A percentile compares a stretch with the other conserved stretches of the same genome.
phyloP scores from a whole-genome alignment of 1,140 invertebrate genomes.

The Bombus difficillimus region DNA sequence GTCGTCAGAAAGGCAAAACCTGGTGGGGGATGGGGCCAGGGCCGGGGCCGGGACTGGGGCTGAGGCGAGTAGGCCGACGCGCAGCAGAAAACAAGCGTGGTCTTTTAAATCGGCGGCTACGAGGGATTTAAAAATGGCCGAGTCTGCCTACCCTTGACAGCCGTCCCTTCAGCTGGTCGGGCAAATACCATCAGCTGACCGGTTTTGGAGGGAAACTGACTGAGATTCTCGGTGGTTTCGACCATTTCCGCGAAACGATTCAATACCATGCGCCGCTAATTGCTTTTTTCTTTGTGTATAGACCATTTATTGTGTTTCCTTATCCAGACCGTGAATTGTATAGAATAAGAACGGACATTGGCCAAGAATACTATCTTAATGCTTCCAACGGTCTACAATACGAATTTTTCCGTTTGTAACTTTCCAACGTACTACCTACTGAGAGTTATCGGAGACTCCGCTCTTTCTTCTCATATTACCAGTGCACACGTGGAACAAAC shows the following conservation, averaged over 20 bases:
- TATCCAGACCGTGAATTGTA: not conserved
- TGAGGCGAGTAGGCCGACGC: constrained; percentile 19
- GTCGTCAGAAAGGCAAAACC: not conserved
- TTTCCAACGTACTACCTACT: not conserved
- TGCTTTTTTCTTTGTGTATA: not conserved
- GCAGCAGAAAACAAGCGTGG: constrained; percentile 37
- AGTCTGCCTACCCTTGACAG: constrained; percentile 37
- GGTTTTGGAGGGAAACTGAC: constrained; percentile 66
- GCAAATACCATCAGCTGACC: constrained; percentile 63
- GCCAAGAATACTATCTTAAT: not conserved
- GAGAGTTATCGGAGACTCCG: not conserved
- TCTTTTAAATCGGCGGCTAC: constrained; percentile 72
- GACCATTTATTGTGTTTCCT: not conserved
- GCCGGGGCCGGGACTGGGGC: not conserved
- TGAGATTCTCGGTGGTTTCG: not conserved
- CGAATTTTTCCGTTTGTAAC: not conserved
- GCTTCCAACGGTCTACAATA: not conserved
- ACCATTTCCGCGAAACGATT: not conserved
- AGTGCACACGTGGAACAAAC: not conserved
- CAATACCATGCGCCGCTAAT: no score
- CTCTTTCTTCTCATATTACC: not conserved
- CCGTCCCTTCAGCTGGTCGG: constrained; percentile 54
- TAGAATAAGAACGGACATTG: no score
- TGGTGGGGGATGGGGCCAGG: not conserved
- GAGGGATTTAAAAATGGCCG: constrained; percentile 76